Conservation (phyloP, 1,140 invertebrate genomes). For the Antheraea pernyi region DNA sequence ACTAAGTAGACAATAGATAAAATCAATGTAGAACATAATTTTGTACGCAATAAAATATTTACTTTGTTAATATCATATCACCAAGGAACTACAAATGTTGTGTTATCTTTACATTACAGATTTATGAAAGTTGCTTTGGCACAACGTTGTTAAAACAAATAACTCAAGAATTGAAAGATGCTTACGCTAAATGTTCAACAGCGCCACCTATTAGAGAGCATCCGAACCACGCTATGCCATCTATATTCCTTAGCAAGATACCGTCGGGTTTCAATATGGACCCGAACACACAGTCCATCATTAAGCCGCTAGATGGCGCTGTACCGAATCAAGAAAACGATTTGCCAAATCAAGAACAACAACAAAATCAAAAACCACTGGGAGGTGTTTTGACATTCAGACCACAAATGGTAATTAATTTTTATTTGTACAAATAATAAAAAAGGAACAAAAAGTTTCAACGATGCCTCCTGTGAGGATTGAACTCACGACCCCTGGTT, state of each 20-base stretch:
- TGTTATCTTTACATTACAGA: conserved; percentile 68
- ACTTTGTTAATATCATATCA: too few relatives aligned
- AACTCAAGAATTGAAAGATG: conserved; percentile 83
- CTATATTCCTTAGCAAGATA: conserved; percentile 53
- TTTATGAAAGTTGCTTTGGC: conserved; percentile 85
- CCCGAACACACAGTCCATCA: conserved; percentile 63
- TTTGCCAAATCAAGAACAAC: conserved; percentile 41
- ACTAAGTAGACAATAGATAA: too few relatives aligned
- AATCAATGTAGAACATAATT: too few relatives aligned
- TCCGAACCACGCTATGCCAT: conserved; percentile 49
- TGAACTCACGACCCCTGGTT: too few relatives aligned
- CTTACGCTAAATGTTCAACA: conserved; percentile 81
- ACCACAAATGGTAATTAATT: conserved; percentile 47
- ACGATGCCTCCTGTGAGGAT: conserved; percentile 86
- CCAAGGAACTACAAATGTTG: too few relatives aligned
- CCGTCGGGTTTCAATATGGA: conserved; percentile 64
- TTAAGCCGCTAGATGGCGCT: conserved; percentile 64
- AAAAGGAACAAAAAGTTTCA: conserved; percentile 19
- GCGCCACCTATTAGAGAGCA: conserved; percentile 65
- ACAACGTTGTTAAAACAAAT: conserved; percentile 83
- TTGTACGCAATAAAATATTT: too few relatives aligned
- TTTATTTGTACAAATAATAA: conserved; percentile 8
- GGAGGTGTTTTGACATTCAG: conserved; percentile 47
- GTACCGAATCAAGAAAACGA: conserved; percentile 52
- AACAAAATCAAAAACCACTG: conserved; percentile 43